Conservation (phyloP, 1,140 invertebrate species). For the Zaprionus taronus region DNA sequence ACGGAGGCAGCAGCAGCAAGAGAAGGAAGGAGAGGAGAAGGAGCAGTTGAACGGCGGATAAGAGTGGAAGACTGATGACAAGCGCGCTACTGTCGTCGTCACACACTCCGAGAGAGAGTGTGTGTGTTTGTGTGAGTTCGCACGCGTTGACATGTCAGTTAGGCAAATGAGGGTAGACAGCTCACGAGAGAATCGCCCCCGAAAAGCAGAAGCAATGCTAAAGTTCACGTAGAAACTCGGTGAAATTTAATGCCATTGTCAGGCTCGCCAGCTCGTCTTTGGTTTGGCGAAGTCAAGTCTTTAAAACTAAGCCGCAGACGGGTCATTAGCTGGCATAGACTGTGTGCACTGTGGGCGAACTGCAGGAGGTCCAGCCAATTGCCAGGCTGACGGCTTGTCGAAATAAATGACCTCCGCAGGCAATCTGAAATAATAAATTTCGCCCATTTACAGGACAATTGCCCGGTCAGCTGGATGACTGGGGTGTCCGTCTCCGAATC, state of each 20-base stretch:
- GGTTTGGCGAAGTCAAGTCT: constrained; percentile 12
- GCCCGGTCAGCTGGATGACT: constrained; percentile 3
- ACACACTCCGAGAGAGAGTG: constrained; percentile 19
- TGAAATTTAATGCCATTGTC: constrained; percentile 32
- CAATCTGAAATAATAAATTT: constrained; percentile 56
- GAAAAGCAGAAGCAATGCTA: neutral
- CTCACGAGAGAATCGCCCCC: constrained; percentile 1
- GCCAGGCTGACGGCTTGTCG: constrained; percentile 15
- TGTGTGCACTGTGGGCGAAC: neutral
- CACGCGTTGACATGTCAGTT: constrained; percentile 77
- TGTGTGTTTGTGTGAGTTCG: neutral
- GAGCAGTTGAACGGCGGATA: neutral
- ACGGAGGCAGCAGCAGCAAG: neutral
- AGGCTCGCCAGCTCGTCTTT: constrained; percentile 1
- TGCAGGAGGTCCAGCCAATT: constrained; percentile 21
- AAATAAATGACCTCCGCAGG: constrained; percentile 52
- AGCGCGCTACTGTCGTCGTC: constrained; percentile 29
- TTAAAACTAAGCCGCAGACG: constrained; percentile 50
- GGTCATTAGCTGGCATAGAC: constrained; percentile 58
- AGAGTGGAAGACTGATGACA: constrained; percentile 58
- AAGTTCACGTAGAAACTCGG: constrained; percentile 20
- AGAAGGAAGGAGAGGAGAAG: neutral
- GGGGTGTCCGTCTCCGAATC: constrained; percentile 34
- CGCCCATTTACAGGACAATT: constrained; percentile 66
- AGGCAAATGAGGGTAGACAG: constrained; percentile 79